Evolutionary conservation across 2,888 invertebrate genomes (phyloP).

Genomic region (Andrena praecox): DNA sequence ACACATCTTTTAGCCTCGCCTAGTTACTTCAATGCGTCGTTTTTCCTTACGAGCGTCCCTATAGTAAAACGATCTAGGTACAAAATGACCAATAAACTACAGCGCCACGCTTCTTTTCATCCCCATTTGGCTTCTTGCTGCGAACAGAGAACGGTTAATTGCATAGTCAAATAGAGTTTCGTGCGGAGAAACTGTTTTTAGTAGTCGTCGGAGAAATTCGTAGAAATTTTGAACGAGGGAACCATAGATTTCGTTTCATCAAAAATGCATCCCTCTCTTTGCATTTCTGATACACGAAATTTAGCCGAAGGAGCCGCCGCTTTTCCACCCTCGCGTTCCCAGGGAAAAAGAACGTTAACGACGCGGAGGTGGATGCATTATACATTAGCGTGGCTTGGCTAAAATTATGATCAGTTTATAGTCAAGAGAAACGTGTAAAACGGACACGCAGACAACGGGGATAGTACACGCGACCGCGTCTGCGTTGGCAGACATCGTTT

Average conservation of each 20-base stretch:
- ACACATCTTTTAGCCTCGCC: slow-evolving; percentile 18
- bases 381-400: slow-evolving; percentile 30
- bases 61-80: not conserved
- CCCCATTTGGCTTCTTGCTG: slow-evolving; percentile 14
- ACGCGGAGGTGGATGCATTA: slow-evolving; percentile 25
- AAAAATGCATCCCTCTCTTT: not conserved
- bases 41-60: not conserved
- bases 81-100: slow-evolving; percentile 14
- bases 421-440: slow-evolving; percentile 27
- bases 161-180: too few species aligned
- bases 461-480: slow-evolving; percentile 65
- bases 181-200: too few species aligned
- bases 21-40: not conserved
- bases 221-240: too few species aligned
- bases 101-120: not conserved
- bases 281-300: not conserved
- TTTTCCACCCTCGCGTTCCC: slow-evolving; percentile 14
- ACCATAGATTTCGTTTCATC: too few species aligned
- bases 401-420: slow-evolving; percentile 61
- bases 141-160: not conserved
- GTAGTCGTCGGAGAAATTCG: too few species aligned
- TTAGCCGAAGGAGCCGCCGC: not conserved
- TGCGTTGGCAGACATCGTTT: slow-evolving; percentile 79
- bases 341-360: slow-evolving; percentile 12
- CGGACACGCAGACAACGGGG: slow-evolving; percentile 21